Base-by-base conservation (phyloP, 1,140 invertebrate genomes). In the Plectrocnemia conspersa region DNA sequence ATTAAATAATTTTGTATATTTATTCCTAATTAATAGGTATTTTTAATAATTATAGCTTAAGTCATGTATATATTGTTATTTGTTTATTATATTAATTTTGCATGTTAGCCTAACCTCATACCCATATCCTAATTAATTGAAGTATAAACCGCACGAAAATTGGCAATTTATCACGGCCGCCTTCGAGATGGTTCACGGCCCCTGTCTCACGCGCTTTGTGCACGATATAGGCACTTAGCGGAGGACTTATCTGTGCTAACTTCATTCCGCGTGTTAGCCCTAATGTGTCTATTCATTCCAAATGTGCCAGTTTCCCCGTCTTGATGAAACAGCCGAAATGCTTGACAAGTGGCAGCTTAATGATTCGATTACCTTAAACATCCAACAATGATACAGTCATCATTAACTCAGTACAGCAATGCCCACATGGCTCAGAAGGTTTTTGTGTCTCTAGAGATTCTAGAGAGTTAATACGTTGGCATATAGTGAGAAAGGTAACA, bases 221-320 rank as follows among this genome's bases (percentile, higher is more conserved):
- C n/a, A n/a, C n/a, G n/a, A n/a, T n/a, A n/a, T n/a, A n/a, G n/a
- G n/a, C n/a, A n/a, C n/a, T n/a, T n/a, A 7, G 36, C n/a, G 11
- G 36, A 19, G 16, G 36, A 40, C 36, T 40, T 40, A 40, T 15
- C 16, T 18, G 36, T 18, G 16, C 16, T 40, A 18, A 40, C 36
- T 40, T 40, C 36, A 18, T 40, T 40, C 36, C 36, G 36, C 36
- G 16, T 40, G 36, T 40, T 40, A 40, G 36, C 36, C 21, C 21
- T 40, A 40, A 40, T 40, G 36, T 40, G 16, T 13, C 36, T 18
- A 40, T 40, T 13, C 36, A 40, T 40, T 40, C 32, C n/a, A n/a
- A n/a, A n/a, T n/a, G n/a, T n/a, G n/a, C n/a, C n/a, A n/a, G n/a
- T 33, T 15, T 9, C 32, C 2, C 32, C n/a, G 32, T 11, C 16